A percentile compares a stretch with the other conserved stretches of the same genome.
Evolutionary conservation across 2,888 invertebrate genomes (phyloP).

Genomic region (Ernsta delagoae): DNA sequence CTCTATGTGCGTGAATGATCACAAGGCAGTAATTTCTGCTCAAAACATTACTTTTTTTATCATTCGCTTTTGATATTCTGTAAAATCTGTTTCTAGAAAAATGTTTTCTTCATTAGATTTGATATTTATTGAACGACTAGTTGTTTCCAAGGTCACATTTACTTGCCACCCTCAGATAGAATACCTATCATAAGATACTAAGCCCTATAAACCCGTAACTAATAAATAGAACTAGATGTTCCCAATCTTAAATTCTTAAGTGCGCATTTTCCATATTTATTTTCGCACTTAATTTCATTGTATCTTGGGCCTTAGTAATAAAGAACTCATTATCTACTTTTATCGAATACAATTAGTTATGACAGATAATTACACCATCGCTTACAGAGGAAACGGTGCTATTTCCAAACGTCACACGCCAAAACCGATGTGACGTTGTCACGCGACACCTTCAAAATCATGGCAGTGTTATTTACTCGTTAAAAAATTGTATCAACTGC

Average conservation of each 20-base stretch:
- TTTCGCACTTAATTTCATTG: no score
- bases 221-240: no score
- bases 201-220: no score
- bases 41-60: not conserved
- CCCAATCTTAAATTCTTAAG: no score
- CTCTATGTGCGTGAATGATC: not conserved
- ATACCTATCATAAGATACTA: no score
- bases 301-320: no score
- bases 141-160: no score
- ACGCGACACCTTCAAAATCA: slow-evolving; percentile 57
- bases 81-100: not conserved
- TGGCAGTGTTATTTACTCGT: slow-evolving; percentile 37
- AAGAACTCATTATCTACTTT: no score
- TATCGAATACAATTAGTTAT: slow-evolving; percentile 45
- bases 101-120: no score
- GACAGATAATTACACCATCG: slow-evolving; percentile 50
- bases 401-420: slow-evolving; percentile 61
- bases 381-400: slow-evolving; percentile 61
- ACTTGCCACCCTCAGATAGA: no score
- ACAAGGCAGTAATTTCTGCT: slow-evolving; percentile 3
- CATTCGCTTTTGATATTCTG: not conserved
- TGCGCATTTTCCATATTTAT: no score
- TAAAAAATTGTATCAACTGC: slow-evolving; percentile 11
- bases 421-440: slow-evolving; percentile 63
- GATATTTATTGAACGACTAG: no score